These are phyloP conservation scores for Leptinotarsa lineolata DNA, from an alignment of 1,140 invertebrate genomes.

Conservation along the genomic window DNA sequence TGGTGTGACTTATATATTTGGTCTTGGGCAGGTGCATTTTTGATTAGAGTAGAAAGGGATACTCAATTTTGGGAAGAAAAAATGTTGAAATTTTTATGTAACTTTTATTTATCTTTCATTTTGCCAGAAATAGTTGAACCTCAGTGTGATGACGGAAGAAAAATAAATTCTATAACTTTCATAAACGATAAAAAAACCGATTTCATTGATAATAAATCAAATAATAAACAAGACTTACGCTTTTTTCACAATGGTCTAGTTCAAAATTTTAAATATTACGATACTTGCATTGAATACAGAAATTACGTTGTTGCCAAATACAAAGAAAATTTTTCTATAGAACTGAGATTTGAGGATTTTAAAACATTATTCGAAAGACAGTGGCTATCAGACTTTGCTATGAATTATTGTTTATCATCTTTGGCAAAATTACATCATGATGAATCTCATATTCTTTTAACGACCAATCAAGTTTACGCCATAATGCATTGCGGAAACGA, in stretches of 20 bases:
- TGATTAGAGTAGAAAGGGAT: background rate
- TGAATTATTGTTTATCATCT: constrained; percentile 5
- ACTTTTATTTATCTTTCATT: background rate
- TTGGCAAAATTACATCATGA: background rate
- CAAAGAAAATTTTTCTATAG: background rate
- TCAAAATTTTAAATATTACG: constrained; percentile 7
- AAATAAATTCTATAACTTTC: background rate
- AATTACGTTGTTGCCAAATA: constrained; percentile 13
- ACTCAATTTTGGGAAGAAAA: background rate
- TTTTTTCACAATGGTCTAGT: constrained; percentile 1
- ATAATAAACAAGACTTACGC: background rate
- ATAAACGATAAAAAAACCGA: background rate
- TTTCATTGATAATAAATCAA: background rate
- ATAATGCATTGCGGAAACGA: constrained; percentile 5
- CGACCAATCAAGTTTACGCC: constrained; percentile 4
- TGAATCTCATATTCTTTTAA: background rate
- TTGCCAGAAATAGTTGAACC: too few species aligned
- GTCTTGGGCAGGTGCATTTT: constrained; percentile 10
- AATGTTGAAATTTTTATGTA: constrained; percentile 13
- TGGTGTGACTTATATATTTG: background rate
- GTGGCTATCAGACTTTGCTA: constrained; percentile 5
- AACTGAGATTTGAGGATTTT: constrained; percentile 7
- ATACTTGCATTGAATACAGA: background rate
- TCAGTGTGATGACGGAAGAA: too few species aligned
- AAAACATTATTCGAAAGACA: background rate